Base-by-base conservation (phyloP, 1,140 invertebrate species). In the Drosophila willistoni region DNA sequence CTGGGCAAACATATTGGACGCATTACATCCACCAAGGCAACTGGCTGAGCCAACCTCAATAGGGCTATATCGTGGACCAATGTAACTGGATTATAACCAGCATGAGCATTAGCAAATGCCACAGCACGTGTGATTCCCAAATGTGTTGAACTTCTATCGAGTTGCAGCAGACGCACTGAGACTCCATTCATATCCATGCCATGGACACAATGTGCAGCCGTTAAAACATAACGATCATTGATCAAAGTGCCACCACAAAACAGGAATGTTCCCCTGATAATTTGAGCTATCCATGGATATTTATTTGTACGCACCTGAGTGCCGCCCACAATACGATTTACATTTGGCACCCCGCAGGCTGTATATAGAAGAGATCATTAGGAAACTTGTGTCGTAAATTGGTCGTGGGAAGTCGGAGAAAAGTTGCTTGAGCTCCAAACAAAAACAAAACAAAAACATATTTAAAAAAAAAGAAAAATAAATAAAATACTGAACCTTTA, bases 1-100 rank as follows among this genome's bases (percentile, higher is more conserved):
- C 54, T 79, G 44, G 98, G 97, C 47, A 98, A 92, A 91, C 97
- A 98, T 36, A 98, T 94, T 0, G 98, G 97, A 69, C 97, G 95
- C 17, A 98, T 95, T 75, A 97, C 97, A 74, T 96, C 95, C 13
- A 95, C 95, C 91, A 95, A 94, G 67, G 94, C 94, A 2, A 97
- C 96, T 0, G 95, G 94, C 51, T 95, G 92, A 14, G 93, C 94
- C n/a, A 92, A 36, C 0, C 79, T 77, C 61, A 92, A 64, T 25
- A 92, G 93, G 0, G 97, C 97, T 68, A 98, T 97, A 83, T 98
- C 97, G 74, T 98, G 98, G 90, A 98, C 76, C 44, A 91, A 65
- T 7, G 74, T 82, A 7, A 76, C 65, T 5, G 78, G 74, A 73
- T 90, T 81, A 7, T 92, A 92, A 4, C 73, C 77, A 7, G 75